Percentiles rank a stretch among this genome's conserved stretches.
Conservation (phyloP, 2,113 vertebrate species). For the Cyanoderma ruficeps region DNA sequence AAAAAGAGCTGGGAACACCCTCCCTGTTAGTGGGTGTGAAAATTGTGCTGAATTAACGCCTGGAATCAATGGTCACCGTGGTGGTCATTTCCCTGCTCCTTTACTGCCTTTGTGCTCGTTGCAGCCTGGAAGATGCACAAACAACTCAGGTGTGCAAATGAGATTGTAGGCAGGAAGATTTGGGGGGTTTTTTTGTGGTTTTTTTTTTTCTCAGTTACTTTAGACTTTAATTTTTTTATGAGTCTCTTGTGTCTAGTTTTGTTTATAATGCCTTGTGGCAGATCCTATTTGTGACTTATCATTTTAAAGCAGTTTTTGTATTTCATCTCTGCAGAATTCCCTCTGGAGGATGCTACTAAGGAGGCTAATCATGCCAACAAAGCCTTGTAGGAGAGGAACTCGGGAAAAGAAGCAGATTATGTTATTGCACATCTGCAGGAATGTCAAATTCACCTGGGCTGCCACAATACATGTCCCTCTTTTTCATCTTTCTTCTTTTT, state of each 20-base stretch:
- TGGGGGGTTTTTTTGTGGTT: background rate
- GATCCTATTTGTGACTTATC: slow-evolving; percentile 70
- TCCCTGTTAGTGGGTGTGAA: background rate
- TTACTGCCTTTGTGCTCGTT: background rate
- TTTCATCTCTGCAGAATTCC: slow-evolving; percentile 69
- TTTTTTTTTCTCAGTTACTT: background rate
- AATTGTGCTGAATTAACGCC: background rate
- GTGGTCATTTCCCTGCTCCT: background rate
- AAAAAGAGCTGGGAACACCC: background rate
- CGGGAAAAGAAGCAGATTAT: slow-evolving; percentile 21
- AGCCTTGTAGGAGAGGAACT: slow-evolving; percentile 25
- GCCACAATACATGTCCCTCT: background rate
- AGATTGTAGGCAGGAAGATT: slow-evolving; percentile 42
- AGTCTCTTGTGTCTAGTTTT: slow-evolving; percentile 64
- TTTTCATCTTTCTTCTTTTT: background rate
- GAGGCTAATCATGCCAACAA: slow-evolving; percentile 67
- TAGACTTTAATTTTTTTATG: slow-evolving; percentile 63
- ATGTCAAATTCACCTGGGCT: slow-evolving; percentile 39
- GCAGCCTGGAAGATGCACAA: background rate
- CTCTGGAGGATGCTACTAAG: slow-evolving; percentile 64
- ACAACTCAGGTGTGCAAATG: slow-evolving; percentile 60
- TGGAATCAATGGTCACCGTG: background rate
- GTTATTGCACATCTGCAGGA: slow-evolving; percentile 52
- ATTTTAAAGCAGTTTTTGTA: slow-evolving; percentile 71
- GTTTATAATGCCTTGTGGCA: slow-evolving; percentile 70